phyloP scores from a whole-genome alignment of 2,797 vertebrate species.

The Lithobates sylvaticus region DNA sequence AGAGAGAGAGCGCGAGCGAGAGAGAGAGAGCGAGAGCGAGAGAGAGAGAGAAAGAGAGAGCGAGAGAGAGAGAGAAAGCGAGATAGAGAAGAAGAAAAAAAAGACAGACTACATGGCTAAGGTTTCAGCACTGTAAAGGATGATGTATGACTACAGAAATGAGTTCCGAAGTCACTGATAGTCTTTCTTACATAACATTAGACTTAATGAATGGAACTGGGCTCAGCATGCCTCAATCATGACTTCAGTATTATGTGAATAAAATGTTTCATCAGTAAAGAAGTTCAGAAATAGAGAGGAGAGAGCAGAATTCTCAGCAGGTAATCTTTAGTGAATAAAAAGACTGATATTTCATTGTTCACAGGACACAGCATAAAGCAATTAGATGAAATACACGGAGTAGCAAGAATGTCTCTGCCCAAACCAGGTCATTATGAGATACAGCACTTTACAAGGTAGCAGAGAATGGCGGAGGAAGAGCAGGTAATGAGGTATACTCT shows the following conservation, averaged over 20 bases:
- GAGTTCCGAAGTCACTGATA: background rate
- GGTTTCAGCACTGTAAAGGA: too few relatives aligned
- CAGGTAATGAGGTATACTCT: background rate
- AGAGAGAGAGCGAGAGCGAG: too few relatives aligned
- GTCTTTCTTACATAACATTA: background rate
- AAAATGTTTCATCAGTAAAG: background rate
- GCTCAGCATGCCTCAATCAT: conserved; percentile 5
- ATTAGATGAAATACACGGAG: background rate
- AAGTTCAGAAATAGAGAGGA: background rate
- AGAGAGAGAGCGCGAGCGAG: too few relatives aligned
- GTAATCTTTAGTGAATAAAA: background rate
- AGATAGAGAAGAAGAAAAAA: too few relatives aligned
- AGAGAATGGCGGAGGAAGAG: background rate
- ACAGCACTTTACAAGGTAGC: background rate
- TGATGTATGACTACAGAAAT: background rate
- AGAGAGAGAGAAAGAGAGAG: too few relatives aligned
- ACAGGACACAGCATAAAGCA: conserved; percentile 5
- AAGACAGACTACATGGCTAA: too few relatives aligned
- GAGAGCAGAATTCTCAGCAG: background rate
- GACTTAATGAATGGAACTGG: background rate
- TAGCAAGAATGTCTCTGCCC: background rate
- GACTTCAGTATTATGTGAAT: background rate
- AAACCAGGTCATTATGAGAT: background rate
- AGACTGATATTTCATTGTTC: background rate
- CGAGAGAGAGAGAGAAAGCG: too few relatives aligned